Conservation (phyloP, 1,140 invertebrate genomes). For the Yoshiicerus persimilis region DNA sequence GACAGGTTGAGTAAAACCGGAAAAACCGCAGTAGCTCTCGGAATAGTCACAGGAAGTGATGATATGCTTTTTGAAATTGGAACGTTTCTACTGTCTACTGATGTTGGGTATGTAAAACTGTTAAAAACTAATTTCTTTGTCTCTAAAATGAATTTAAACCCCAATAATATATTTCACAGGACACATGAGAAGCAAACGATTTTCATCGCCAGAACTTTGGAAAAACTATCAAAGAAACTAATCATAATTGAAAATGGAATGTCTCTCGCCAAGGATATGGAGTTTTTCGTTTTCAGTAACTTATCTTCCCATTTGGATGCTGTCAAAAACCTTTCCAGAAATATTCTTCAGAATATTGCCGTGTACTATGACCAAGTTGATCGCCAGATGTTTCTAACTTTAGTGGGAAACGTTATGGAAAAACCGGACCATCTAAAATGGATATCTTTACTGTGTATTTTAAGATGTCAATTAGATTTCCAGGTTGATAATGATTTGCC, state of each 20-base stretch:
- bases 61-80: background rate
- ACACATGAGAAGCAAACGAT: background rate
- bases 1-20: background rate
- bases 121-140: background rate
- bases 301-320: constrained; percentile 45
- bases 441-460: constrained; percentile 28
- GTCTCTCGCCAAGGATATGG: constrained; percentile 20
- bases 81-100: background rate
- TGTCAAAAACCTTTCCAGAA: constrained; percentile 44
- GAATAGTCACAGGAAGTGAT: background rate
- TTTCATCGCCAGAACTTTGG: background rate
- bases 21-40: background rate
- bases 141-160: background rate
- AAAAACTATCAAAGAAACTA: background rate
- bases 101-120: background rate
- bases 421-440: constrained; percentile 37
- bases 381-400: background rate
- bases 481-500: background rate
- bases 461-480: constrained; percentile 2
- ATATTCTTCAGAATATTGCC: constrained; percentile 25
- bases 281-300: constrained; percentile 45
- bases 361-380: background rate
- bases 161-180: background rate
- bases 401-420: constrained; percentile 15
- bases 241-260: background rate